Evolutionary conservation across 2,113 vertebrate genomes (phyloP), one percentile per base, ranked within the genome.

Genomic region (Rhombomys opimus): DNA sequence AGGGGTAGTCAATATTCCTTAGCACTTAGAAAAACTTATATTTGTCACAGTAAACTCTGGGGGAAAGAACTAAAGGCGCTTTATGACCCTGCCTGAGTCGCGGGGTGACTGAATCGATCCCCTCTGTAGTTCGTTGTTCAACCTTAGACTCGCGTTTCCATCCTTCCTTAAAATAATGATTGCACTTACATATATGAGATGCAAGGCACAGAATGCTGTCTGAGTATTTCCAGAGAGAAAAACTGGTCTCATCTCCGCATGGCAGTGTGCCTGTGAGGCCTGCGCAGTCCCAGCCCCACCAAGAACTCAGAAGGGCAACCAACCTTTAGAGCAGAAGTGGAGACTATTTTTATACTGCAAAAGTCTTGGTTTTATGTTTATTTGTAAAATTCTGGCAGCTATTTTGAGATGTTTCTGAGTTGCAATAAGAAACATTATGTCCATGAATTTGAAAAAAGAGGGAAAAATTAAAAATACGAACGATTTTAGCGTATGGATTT

Each of bases 341-440:
- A 54, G 88, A 80, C 94, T 98, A 97, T 98, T 98, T 98, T 89
- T 94, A 78, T 90, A 38, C 82, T 38, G 88, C 81, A 86, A 57
- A 95, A 96, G 95, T 80, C 96, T 97, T 91, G 96, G 95, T 96
- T 97, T 95, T 95, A 95, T 97, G 95, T 98, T 98, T 98, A 97
- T 97, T 97, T 96, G 95, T 97, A 97, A 97, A 97, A 95, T 96
- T 70, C 90, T 98, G 97, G 95, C 97, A 97, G 97, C 97, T 98
- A 98, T 98, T 97, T 97, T 97, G 86, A 95, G 96, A 95, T 97
- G 97, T 97, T 98, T 98, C 97, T 96, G 96, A 95, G 96, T 96
- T 98, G 97, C 89, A 91, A 97, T 97, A 95, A 98, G 97, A 97
- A 97, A 97, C 97, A 97, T 97, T 98, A 98, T 98, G 97, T 97